Percentiles rank a stretch among this genome's conserved stretches.
Evolutionary conservation across 92 coral and sea anemone genomes (phyloP).

Genomic region (Diadumene lineata): DNA sequence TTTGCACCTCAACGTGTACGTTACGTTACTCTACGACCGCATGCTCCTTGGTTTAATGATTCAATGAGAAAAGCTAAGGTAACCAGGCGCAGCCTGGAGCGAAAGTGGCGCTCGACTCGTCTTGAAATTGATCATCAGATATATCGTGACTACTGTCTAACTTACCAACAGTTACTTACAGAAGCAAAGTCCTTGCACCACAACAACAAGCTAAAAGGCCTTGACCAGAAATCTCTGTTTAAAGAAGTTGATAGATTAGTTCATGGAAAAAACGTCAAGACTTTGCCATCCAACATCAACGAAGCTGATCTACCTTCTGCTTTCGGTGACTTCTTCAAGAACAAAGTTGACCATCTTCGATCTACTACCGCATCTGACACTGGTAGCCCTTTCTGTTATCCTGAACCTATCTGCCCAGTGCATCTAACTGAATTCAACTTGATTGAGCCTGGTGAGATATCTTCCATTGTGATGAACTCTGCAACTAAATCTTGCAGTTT

Average conservation of each 20-base stretch:
- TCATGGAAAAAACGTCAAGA: slow-evolving; percentile 7
- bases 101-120: slow-evolving; percentile 11
- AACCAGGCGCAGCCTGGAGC: slow-evolving; percentile 20
- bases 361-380: background rate
- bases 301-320: background rate
- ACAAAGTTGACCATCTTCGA: background rate
- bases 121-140: slow-evolving; percentile 41
- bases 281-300: background rate
- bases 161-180: slow-evolving; percentile 24
- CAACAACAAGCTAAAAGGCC: slow-evolving; percentile 16
- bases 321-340: background rate
- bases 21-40: slow-evolving; percentile 40
- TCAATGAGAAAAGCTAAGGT: slow-evolving; percentile 17
- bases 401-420: background rate
- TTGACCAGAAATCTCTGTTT: slow-evolving; percentile 31
- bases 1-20: slow-evolving; percentile 34
- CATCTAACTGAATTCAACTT: background rate
- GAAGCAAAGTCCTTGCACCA: slow-evolving; percentile 34
- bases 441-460: background rate
- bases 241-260: slow-evolving; percentile 26
- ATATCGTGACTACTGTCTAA: slow-evolving; percentile 27
- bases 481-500: slow-evolving; percentile 53
- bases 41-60: slow-evolving; percentile 46
- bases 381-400: background rate
- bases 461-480: slow-evolving; percentile 32